Evolutionary conservation across 2,797 vertebrate genomes (phyloP), one percentile per base, ranked within the genome.

Genomic region (Oreochromis mossambicus): DNA sequence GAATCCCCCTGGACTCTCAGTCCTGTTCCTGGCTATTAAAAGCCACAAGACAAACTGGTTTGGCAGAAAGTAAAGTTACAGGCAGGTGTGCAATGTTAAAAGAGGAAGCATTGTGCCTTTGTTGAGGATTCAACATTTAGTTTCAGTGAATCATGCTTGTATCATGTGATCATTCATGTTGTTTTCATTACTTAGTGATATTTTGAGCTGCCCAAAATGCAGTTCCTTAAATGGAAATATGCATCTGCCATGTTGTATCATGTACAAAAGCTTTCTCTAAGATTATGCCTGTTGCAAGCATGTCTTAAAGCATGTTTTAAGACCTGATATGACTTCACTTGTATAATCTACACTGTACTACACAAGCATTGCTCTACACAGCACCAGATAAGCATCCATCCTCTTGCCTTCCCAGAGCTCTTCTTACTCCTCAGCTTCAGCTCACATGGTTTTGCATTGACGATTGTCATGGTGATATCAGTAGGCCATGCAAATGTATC

Each of bases 31-130:
- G 50, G 78, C 26, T 56, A 21, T 83, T 77, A 29, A 80, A 87
- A 78, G 66, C 5, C 80, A 83, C 92, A 84, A 79, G 93, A 90
- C 86, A 86, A 96, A 97, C 96, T 82, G 94, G 96, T 97, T 96
- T 87, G 91, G 96, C 96, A 95, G 96, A 96, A 85, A 96, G 83
- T 94, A 79, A 54, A 17, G 78, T 88, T 19, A 84, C 75, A 83
- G 55, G 43, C 8, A 78, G 5, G 58, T 56, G 79, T 73, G 38
- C 26, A 43, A 80, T 80, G 76, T 86, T 29, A 68, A 52, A 21
- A 29, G 76, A 85, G 34, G 51, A 80, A 81, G 46, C 38, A n/a
- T 10, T 21, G 8, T 41, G 50, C 84, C 63, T 93, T 91, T 90
- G 78, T 4, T 14, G 21, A 89, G 29, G 41, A 88, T 52, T 84